Percentiles rank a stretch among this genome's conserved stretches.
phyloP scores from a whole-genome alignment of 2,797 vertebrate species.

The Amblyopsis hoosieri region DNA sequence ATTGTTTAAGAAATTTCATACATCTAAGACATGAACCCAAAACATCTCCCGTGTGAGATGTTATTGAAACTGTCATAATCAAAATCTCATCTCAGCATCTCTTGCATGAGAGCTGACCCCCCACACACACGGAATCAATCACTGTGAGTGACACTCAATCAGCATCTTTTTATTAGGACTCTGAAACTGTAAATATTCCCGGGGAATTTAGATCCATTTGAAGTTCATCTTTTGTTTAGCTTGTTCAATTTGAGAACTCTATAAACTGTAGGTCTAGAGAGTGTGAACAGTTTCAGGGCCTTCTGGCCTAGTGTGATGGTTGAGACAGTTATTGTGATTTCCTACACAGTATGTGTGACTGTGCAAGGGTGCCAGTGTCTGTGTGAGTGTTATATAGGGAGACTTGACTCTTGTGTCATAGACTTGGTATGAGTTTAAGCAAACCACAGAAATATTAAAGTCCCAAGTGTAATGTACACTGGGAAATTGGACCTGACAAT shows the following conservation, averaged over 20 bases:
- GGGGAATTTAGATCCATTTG: conserved; percentile 33
- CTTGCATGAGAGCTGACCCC: conserved; percentile 79
- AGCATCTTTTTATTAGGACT: conserved; percentile 52
- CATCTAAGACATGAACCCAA: conserved; percentile 63
- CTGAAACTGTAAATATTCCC: conserved; percentile 61
- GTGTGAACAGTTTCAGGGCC: conserved; percentile 13
- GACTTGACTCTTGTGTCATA: not conserved
- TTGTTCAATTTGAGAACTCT: conserved; percentile 31
- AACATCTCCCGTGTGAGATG: conserved; percentile 76
- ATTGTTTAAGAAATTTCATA: conserved; percentile 67
- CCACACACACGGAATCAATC: conserved; percentile 79
- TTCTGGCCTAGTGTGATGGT: not conserved
- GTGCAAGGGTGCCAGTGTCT: conserved; percentile 19
- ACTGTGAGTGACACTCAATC: conserved; percentile 71
- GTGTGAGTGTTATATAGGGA: conserved; percentile 11
- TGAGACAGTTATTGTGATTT: not conserved
- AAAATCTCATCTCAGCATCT: conserved; percentile 78
- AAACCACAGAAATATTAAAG: conserved; percentile 1
- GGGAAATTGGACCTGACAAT: conserved; percentile 36
- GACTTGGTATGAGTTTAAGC: conserved; percentile 11
- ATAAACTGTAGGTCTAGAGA: conserved; percentile 19
- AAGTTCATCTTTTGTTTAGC: conserved; percentile 36
- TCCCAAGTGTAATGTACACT: conserved; percentile 1
- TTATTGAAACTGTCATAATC: conserved; percentile 74
- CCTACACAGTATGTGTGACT: conserved; percentile 7